Conservation (phyloP, 2,797 vertebrate species). For the Phoxinus dragarum region DNA sequence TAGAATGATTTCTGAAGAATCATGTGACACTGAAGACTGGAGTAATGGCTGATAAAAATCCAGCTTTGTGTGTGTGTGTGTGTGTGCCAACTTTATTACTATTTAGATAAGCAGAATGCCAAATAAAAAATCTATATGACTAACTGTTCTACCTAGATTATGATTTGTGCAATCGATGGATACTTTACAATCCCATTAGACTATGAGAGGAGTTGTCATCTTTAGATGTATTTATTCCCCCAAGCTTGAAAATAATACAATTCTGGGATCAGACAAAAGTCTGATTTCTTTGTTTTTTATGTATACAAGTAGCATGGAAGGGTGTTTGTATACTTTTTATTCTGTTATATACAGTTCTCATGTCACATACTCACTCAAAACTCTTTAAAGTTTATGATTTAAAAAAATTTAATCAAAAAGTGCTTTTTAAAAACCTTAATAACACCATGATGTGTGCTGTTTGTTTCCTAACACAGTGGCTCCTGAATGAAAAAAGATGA, state of each 20-base stretch:
- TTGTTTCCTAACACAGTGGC: background rate
- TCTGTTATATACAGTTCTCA: background rate
- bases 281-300: background rate
- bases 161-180: background rate
- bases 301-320: background rate
- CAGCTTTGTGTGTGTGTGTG: no score
- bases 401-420: background rate
- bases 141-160: background rate
- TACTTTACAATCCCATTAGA: background rate
- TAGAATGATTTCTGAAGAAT: no score
- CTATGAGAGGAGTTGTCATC: background rate
- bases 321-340: background rate
- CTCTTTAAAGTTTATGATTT: slow-evolving; percentile 13
- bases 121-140: background rate
- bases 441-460: background rate
- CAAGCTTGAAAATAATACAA: background rate
- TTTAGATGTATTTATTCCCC: background rate
- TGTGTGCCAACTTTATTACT: no score
- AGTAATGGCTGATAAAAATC: no score
- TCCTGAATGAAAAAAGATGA: background rate
- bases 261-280: background rate
- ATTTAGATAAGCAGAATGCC: background rate
- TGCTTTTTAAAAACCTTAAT: slow-evolving; percentile 1
- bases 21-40: no score
- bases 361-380: background rate